These are phyloP conservation scores for Ditula angustiorana DNA, from an alignment of 2,888 invertebrate species.

Conservation along the genomic window DNA sequence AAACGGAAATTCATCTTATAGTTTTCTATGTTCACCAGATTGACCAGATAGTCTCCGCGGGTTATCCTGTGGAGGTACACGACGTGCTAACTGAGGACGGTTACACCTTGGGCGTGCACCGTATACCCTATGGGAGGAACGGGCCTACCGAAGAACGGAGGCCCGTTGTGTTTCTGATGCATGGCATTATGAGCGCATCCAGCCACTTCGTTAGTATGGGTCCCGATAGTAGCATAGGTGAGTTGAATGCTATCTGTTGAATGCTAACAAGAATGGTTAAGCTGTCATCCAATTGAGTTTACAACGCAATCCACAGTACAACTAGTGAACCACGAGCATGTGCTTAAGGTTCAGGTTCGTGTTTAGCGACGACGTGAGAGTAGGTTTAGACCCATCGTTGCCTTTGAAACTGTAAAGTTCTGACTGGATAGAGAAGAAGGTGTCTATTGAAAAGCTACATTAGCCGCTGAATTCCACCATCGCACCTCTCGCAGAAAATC, in stretches of 20 bases:
- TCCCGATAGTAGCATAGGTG: constrained; percentile 57
- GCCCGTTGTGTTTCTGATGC: constrained; percentile 67
- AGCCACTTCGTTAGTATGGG: constrained; percentile 53
- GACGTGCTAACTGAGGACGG: constrained; percentile 59
- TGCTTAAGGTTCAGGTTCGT: too few species aligned
- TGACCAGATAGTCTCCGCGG: constrained; percentile 45
- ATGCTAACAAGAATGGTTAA: too few species aligned
- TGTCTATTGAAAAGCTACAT: too few species aligned
- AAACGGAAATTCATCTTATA: not conserved
- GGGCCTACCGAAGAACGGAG: constrained; percentile 39
- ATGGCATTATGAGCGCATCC: constrained; percentile 59
- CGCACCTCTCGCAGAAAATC: too few species aligned
- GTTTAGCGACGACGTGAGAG: too few species aligned
- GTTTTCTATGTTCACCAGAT: constrained; percentile 51
- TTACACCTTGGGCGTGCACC: constrained; percentile 64
- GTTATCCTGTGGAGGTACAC: constrained; percentile 53
- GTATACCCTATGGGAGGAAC: constrained; percentile 58
- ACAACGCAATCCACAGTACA: too few species aligned
- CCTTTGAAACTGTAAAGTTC: too few species aligned
- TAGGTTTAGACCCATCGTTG: too few species aligned
- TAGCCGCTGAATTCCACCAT: too few species aligned
- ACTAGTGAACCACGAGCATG: too few species aligned
- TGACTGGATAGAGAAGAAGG: too few species aligned
- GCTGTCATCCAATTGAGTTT: too few species aligned
- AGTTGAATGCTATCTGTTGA: not conserved